Percentiles rank a stretch among this genome's conserved stretches.
phyloP scores from a whole-genome alignment of 2,888 invertebrate genomes.

The Megalurothrips usitatus region DNA sequence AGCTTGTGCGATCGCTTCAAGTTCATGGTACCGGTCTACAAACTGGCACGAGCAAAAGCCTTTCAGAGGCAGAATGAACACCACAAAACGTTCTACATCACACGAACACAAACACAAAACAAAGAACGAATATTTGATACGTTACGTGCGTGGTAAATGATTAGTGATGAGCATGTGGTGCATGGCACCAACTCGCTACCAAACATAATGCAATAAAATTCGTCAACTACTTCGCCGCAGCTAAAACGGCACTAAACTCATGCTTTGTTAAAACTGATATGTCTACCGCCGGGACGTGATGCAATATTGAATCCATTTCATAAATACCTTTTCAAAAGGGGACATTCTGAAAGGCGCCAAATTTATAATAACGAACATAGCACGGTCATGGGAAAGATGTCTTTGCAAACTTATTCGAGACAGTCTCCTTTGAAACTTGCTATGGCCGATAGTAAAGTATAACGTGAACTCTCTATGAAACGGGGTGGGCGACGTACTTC shows the following conservation, averaged over 20 bases:
- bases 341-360: too few species aligned
- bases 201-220: background rate
- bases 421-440: too few species aligned
- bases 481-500: constrained; percentile 63
- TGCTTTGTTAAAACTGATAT: background rate
- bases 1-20: constrained; percentile 6
- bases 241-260: background rate
- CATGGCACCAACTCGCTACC: background rate
- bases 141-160: background rate
- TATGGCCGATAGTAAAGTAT: background rate
- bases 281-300: too few species aligned
- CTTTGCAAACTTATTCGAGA: too few species aligned
- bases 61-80: background rate
- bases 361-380: too few species aligned
- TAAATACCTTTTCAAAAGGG: too few species aligned
- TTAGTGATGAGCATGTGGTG: background rate
- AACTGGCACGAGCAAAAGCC: background rate
- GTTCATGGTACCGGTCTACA: background rate
- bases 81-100: background rate
- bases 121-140: background rate
- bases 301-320: too few species aligned
- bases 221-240: too few species aligned
- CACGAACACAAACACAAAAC: background rate
- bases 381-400: too few species aligned
- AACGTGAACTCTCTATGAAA: background rate